Base-by-base conservation (phyloP, 2,888 invertebrate species). In the Helleia helle region DNA sequence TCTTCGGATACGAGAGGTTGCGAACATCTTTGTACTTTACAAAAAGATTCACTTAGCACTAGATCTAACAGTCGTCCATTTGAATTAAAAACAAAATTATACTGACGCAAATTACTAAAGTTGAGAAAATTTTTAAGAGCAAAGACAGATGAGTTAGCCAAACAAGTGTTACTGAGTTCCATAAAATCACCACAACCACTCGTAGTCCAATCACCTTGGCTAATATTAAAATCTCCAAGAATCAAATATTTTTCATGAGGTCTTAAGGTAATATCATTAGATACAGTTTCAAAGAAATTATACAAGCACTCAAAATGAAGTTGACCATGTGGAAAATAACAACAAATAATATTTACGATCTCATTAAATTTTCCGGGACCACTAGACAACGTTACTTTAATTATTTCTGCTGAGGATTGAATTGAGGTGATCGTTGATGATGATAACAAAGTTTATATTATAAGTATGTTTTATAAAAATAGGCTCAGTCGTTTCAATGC, bases 21-120 rank as follows among this genome's bases (percentile, higher is more conserved):
- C 9, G 12, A 27, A 27, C 27, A 27, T 27, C 9, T 27, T 27
- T n/a, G 27, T 36, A 36, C 12, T 11, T 9, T 22, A 11, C 36
- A 36, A 9, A 12, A 17, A 22, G 22, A 18, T 11, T 36, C 9
- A 4, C 11, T 22, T 6, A 36, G 36, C 7, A 36, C 5, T 7
- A 36, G 24, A 36, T 22, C 36, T 18, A 36, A 12, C 12, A 18
- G 3, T 2, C 36, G 36, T 22, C 9, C 11, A 22, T 22, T 36
- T 9, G 11, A 18, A 36, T 36, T 36, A n/a, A 18, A 12, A 22
- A 36, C 22, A 2, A 8, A 36, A 36, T 36, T 36, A 36, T 9
- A 36, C 36, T 36, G 12, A 11, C 22, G 9, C 3, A 36, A 36
- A 22, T 36, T 31, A 15, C 17, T 36, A 36, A 36, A 36, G 17